These are phyloP conservation scores for Caloenas nicobarica DNA, from an alignment of 2,113 vertebrate species.

Conservation along the genomic window DNA sequence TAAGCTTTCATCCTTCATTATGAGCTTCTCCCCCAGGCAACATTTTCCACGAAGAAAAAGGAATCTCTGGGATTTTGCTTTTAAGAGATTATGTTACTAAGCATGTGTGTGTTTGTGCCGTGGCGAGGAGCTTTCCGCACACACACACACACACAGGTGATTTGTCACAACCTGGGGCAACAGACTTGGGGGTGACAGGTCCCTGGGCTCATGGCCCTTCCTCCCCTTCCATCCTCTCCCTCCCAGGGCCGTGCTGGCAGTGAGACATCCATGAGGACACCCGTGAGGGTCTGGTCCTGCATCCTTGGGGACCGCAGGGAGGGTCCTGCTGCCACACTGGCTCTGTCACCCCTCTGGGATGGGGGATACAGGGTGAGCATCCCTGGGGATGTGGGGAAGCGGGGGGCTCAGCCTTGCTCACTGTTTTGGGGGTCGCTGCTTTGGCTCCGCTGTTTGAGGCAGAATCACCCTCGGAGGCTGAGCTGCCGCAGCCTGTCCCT, in stretches of 20 bases:
- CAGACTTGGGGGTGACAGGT: neutral
- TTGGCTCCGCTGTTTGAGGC: accelerated
- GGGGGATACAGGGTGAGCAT: neutral
- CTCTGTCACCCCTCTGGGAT: neutral
- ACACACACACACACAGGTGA: neutral
- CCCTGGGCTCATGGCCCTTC: neutral
- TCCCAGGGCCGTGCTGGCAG: accelerated
- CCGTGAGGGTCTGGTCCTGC: accelerated
- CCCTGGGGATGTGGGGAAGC: no score
- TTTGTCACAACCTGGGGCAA: neutral
- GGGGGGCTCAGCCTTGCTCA: neutral
- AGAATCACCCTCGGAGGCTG: neutral
- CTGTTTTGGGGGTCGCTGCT: accelerated
- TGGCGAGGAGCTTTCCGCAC: neutral
- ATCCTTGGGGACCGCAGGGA: no score
- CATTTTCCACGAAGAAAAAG: conserved; percentile 54
- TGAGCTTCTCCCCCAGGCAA: conserved; percentile 60
- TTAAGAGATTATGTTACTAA: conserved; percentile 64
- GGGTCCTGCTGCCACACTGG: accelerated
- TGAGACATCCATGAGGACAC: accelerated
- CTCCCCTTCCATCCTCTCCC: neutral
- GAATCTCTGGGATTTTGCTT: conserved; percentile 65
- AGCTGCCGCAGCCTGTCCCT: neutral
- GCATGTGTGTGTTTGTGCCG: neutral
- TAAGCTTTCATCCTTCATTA: conserved; percentile 65